Evolutionary conservation across 2,888 invertebrate genomes (phyloP).

Genomic region (Heliothis peltigera): DNA sequence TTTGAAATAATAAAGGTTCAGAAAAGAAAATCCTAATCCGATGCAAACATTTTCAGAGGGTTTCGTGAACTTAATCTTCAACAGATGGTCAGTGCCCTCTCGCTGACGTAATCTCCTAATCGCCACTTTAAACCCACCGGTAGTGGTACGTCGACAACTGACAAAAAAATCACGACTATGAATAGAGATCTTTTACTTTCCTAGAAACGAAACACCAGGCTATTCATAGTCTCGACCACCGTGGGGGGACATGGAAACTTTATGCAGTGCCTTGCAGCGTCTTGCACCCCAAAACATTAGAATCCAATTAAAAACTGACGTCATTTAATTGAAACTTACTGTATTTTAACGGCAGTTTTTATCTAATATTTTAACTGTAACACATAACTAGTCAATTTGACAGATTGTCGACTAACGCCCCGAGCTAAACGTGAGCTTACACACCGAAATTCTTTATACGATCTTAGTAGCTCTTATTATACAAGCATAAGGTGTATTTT

Average conservation of each 20-base stretch:
- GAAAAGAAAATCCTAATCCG: no score
- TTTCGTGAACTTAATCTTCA: neutral
- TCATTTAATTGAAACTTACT: slow-evolving; percentile 31
- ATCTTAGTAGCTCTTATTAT: neutral
- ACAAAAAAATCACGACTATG: slow-evolving; percentile 40
- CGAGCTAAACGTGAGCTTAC: slow-evolving; percentile 63
- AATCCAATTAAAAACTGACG: slow-evolving; percentile 33
- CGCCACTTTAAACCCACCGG: slow-evolving; percentile 33
- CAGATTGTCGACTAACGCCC: slow-evolving; percentile 69
- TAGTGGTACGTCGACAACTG: slow-evolving; percentile 34
- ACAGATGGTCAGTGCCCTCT: slow-evolving; percentile 36
- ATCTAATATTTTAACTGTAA: slow-evolving; percentile 40
- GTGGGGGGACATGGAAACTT: slow-evolving; percentile 24
- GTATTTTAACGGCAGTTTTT: slow-evolving; percentile 34
- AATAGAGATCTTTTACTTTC: slow-evolving; percentile 41
- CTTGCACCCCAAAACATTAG: slow-evolving; percentile 24
- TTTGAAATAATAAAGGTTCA: neutral
- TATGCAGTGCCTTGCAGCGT: slow-evolving; percentile 16
- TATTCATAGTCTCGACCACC: slow-evolving; percentile 54
- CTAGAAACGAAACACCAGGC: slow-evolving; percentile 22
- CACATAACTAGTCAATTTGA: slow-evolving; percentile 64
- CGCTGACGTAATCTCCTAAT: slow-evolving; percentile 21
- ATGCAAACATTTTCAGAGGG: neutral
- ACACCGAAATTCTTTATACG: slow-evolving; percentile 18
- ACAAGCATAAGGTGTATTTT: neutral